Conservation (phyloP, 2,113 vertebrate genomes). For the Willisornis vidua region DNA sequence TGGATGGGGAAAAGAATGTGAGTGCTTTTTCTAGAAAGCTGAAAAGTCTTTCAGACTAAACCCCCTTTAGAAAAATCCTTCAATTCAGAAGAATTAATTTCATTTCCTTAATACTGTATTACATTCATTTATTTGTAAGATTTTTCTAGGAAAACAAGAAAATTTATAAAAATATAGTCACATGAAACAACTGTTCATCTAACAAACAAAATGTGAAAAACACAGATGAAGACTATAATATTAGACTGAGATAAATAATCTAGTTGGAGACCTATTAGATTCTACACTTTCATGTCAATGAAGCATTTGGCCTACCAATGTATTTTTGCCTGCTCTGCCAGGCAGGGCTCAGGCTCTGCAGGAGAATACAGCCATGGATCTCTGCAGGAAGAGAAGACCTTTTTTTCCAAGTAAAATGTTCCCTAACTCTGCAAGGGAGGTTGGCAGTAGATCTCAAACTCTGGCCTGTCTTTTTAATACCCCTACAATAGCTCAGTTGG, state of each 20-base stretch:
- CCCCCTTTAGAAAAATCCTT: neutral
- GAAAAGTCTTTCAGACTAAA: neutral
- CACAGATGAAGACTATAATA: neutral
- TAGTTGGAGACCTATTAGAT: constrained; percentile 53
- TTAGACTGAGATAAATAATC: constrained; percentile 47
- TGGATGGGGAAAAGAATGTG: neutral
- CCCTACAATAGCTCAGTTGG: constrained; percentile 82
- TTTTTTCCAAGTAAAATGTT: constrained; percentile 81
- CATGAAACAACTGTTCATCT: neutral
- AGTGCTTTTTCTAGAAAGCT: neutral
- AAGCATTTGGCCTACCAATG: constrained; percentile 71
- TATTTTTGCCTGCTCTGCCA: constrained; percentile 69
- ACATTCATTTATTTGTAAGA: neutral
- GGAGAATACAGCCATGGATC: constrained; percentile 71
- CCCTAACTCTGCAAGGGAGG: constrained; percentile 78
- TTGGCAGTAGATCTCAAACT: constrained; percentile 82
- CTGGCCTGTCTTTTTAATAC: constrained; percentile 83
- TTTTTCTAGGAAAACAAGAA: neutral
- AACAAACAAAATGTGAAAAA: neutral
- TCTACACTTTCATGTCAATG: constrained; percentile 61
- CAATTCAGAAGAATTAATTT: neutral
- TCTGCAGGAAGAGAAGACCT: constrained; percentile 77
- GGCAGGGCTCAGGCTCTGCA: constrained; percentile 72
- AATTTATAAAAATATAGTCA: neutral
- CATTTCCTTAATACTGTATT: neutral